These are phyloP conservation scores for Cassiopea andromeda DNA, from an alignment of 30 jellyfish, hydroid and myxozoan genomes.

Conservation along the genomic window DNA sequence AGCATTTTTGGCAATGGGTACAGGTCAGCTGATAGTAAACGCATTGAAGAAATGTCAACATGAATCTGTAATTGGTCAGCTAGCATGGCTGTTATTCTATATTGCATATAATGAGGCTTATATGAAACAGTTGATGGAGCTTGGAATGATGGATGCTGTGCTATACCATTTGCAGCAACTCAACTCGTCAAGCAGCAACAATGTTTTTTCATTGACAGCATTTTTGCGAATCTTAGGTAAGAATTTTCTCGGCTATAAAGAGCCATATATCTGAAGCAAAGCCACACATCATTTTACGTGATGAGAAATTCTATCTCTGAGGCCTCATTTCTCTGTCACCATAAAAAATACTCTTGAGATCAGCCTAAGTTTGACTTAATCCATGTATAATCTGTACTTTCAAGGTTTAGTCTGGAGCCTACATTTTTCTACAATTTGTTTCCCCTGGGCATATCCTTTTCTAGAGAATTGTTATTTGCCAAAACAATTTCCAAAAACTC, in stretches of 20 bases:
- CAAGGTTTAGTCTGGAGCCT: too few relatives aligned
- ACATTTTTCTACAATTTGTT: too few relatives aligned
- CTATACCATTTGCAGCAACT: constrained; percentile 38
- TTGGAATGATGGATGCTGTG: constrained; percentile 31
- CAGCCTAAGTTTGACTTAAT: too few relatives aligned
- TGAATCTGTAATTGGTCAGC: constrained; percentile 39
- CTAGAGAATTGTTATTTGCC: too few relatives aligned
- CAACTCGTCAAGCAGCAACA: constrained; percentile 40
- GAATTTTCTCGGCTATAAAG: neutral
- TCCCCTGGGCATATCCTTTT: too few relatives aligned
- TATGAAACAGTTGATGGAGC: constrained; percentile 4
- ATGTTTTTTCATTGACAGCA: constrained; percentile 70
- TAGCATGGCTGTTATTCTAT: constrained; percentile 76
- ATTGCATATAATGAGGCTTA: constrained; percentile 50
- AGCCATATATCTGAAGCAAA: too few relatives aligned
- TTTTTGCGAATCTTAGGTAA: constrained; percentile 74
- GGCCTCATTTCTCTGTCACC: too few relatives aligned
- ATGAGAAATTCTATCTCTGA: too few relatives aligned
- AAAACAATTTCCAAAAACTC: too few relatives aligned
- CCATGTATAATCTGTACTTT: too few relatives aligned
- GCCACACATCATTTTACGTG: too few relatives aligned
- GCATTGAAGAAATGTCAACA: constrained; percentile 17
- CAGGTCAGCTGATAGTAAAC: constrained; percentile 36
- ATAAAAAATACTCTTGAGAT: too few relatives aligned
- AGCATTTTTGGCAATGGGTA: constrained; percentile 50